Evolutionary conservation across 2,113 vertebrate species (phyloP), one percentile per base, ranked within the genome.

Genomic region (Leuciscus idus): DNA sequence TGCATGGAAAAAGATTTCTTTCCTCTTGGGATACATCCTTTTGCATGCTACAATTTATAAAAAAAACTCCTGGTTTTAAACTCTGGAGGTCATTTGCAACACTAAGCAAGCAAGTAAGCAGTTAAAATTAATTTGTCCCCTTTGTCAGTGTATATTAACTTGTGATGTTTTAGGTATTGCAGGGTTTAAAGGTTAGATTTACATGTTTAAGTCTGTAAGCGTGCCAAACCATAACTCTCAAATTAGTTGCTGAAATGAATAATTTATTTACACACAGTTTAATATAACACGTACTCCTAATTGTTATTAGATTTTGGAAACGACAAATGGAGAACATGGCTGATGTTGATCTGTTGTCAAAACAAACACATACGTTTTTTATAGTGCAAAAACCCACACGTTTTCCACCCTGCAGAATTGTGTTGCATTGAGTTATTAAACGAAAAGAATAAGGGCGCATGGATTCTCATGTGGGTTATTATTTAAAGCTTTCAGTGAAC

Each of bases 401-500:
- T 26, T 76, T 76, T 76, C n/a, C n/a, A 9, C 28, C 6, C 36
- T 46, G 43, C 46, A 52, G 8, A 19, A 52, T 52, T 48, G 23
- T n/a, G 6, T 28, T 50, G n/a, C 28, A 77, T 28, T 4, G 6
- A 26, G 48, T 30, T 55, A 26, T 77, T 33, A 33, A 77, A 21
- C 4, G 26, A 77, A 77, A 33, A 77, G 74, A 76, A 50, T 26
- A 77, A 77, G 74, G 26, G 48, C 8, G 19, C 50, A 5, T 30
- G 17, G 8, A 77, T 52, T 21, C 75, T 55, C 48, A 30, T 55
- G 50, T 55, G 75, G 75, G 55, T 77, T 77, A 77, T 77, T 77
- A 77, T 77, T 77, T 77, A 55, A 77, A 55, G 75, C 75, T 77
- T 28, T 77, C 13, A 8, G 26, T 77, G 28, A 55, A 77, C 74